A percentile compares a stretch with the other conserved stretches of the same genome.
Conservation (phyloP, 2,113 vertebrate genomes). For the Oreochromis tanganicae region DNA sequence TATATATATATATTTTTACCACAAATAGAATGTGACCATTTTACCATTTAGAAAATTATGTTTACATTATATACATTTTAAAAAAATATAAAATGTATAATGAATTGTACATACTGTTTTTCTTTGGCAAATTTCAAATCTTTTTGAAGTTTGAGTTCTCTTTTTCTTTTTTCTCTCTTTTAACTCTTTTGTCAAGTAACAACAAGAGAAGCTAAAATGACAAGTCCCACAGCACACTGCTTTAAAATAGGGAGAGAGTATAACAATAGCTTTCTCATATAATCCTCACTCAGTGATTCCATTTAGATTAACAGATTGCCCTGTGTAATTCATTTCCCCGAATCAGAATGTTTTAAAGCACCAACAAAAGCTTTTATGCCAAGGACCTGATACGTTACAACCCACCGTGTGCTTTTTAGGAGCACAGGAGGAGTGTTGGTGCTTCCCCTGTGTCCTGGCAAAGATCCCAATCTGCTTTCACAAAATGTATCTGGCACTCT, state of each 20-base stretch:
- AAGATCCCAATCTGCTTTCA: slow-evolving; percentile 33
- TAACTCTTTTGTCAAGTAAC: not conserved
- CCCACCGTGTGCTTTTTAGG: slow-evolving; percentile 30
- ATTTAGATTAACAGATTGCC: slow-evolving; percentile 56
- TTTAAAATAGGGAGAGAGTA: not conserved
- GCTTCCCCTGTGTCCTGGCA: slow-evolving; percentile 27
- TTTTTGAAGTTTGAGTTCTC: not conserved
- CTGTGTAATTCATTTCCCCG: slow-evolving; percentile 26
- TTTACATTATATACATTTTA: not conserved
- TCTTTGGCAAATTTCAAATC: not conserved
- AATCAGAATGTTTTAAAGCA: slow-evolving; percentile 30
- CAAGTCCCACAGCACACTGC: not conserved
- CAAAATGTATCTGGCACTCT: slow-evolving; percentile 9
- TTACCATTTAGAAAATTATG: not conserved
- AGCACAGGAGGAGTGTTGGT: not conserved
- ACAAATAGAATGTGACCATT: not conserved
- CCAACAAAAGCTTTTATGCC: slow-evolving; percentile 48
- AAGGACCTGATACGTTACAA: slow-evolving; percentile 15
- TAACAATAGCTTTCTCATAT: slow-evolving; percentile 17
- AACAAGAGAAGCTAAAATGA: not conserved
- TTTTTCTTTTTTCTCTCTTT: not conserved
- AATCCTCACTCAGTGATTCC: slow-evolving; percentile 21
- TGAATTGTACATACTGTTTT: not conserved
- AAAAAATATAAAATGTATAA: not conserved
- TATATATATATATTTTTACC: not conserved